Evolutionary conservation across 1,140 invertebrate genomes (phyloP).

Genomic region (Papilio polytes): DNA sequence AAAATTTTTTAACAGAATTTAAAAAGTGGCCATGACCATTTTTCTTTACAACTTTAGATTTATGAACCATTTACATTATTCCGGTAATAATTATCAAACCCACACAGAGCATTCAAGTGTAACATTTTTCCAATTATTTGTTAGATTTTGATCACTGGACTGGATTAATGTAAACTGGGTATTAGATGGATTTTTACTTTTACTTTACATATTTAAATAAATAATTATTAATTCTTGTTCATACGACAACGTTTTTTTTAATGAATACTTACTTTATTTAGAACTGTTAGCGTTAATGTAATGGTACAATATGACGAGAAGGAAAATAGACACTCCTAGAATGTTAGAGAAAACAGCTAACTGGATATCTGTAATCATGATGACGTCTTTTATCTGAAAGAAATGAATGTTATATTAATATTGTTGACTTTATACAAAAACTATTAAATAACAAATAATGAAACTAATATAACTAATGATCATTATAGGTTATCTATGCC

Average conservation of each 20-base stretch:
- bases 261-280: slow-evolving; percentile 77
- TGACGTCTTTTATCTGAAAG: slow-evolving; percentile 46
- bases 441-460: not conserved
- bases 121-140: too few species aligned
- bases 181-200: too few species aligned
- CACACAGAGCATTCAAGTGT: too few species aligned
- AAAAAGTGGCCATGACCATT: too few species aligned
- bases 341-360: slow-evolving; percentile 98
- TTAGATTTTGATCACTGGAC: too few species aligned
- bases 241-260: not conserved
- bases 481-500: not conserved
- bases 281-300: slow-evolving; percentile 96
- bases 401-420: not conserved
- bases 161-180: too few species aligned
- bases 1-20: too few species aligned
- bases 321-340: slow-evolving; percentile 95
- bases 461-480: too few species aligned
- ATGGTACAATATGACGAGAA: slow-evolving; percentile 97
- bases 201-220: too few species aligned
- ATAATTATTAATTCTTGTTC: not conserved
- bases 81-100: too few species aligned
- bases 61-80: too few species aligned
- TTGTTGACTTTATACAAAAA: not conserved
- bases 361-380: slow-evolving; percentile 98
- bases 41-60: too few species aligned